phyloP scores from a whole-genome alignment of 2,888 invertebrate species.

The Orthosia cruda region DNA sequence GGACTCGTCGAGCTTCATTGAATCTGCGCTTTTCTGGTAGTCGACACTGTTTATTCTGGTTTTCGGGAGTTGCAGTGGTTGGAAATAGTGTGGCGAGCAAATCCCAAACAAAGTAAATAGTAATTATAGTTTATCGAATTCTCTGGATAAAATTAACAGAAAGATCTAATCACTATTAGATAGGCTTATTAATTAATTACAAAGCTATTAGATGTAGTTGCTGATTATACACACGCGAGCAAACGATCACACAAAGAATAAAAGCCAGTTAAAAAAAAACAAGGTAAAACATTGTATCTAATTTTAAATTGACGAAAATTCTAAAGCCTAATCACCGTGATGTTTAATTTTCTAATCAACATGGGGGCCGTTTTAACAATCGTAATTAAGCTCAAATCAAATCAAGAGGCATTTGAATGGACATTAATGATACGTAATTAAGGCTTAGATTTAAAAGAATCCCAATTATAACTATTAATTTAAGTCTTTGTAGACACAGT shows the following conservation, averaged over 20 bases:
- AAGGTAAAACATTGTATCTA: constrained; percentile 17
- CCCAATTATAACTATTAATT: constrained; percentile 41
- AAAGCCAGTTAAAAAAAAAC: constrained; percentile 2
- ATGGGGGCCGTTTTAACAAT: constrained; percentile 33
- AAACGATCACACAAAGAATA: constrained; percentile 17
- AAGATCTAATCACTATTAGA: background rate
- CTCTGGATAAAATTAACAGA: background rate
- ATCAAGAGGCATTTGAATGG: constrained; percentile 52
- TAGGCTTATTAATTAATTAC: background rate
- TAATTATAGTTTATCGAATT: background rate
- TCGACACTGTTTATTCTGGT: too few species aligned
- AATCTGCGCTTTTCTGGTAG: too few species aligned
- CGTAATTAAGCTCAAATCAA: constrained; percentile 54
- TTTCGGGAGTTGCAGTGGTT: too few species aligned
- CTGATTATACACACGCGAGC: background rate
- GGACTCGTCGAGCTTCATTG: too few species aligned
- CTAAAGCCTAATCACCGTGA: constrained; percentile 16
- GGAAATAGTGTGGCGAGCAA: too few species aligned
- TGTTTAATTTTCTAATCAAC: constrained; percentile 42
- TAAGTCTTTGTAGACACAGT: constrained; percentile 16
- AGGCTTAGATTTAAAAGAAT: constrained; percentile 31
- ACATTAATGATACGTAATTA: constrained; percentile 49
- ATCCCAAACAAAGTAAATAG: too few species aligned
- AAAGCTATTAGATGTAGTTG: background rate
- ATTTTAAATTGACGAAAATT: constrained; percentile 35